Evolutionary conservation across 1,140 invertebrate species (phyloP).

Genomic region (Cryptotermes secundus): DNA sequence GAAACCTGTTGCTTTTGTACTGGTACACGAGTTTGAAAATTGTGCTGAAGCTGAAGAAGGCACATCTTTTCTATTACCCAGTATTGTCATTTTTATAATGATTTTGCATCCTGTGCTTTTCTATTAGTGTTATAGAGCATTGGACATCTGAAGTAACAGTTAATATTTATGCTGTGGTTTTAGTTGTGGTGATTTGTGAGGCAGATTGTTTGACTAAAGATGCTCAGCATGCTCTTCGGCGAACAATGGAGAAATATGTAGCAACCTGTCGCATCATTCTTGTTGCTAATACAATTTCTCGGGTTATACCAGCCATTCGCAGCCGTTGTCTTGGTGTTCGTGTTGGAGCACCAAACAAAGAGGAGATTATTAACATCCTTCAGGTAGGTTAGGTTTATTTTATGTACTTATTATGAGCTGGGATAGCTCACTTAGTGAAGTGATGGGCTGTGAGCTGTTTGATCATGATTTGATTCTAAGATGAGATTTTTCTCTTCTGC

Average conservation of each 20-base stretch:
- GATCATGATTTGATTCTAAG: too few species aligned
- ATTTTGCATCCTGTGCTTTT: too few species aligned
- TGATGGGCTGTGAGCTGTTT: too few species aligned
- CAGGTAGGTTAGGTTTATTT: background rate
- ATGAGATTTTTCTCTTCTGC: too few species aligned
- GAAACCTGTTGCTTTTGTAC: too few species aligned
- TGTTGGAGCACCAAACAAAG: conserved; percentile 80
- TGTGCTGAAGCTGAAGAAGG: too few species aligned
- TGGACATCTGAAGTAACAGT: conserved; percentile 28
- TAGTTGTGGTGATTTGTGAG: conserved; percentile 92
- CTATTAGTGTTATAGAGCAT: too few species aligned
- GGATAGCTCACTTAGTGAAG: too few species aligned
- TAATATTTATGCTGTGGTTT: conserved; percentile 38
- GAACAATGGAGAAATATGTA: conserved; percentile 99
- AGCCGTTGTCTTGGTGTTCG: conserved; percentile 91
- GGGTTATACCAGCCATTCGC: conserved; percentile 92
- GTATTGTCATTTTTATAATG: too few species aligned
- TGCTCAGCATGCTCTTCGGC: conserved; percentile 94
- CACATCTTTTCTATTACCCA: too few species aligned
- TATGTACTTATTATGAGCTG: too few species aligned
- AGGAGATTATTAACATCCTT: conserved; percentile 73
- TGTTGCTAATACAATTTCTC: conserved; percentile 91
- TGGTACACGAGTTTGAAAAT: too few species aligned
- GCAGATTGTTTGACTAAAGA: conserved; percentile 96
- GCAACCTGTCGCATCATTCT: conserved; percentile 92